Base-by-base conservation (phyloP, 2,113 vertebrate species). In the Perca flavescens region DNA sequence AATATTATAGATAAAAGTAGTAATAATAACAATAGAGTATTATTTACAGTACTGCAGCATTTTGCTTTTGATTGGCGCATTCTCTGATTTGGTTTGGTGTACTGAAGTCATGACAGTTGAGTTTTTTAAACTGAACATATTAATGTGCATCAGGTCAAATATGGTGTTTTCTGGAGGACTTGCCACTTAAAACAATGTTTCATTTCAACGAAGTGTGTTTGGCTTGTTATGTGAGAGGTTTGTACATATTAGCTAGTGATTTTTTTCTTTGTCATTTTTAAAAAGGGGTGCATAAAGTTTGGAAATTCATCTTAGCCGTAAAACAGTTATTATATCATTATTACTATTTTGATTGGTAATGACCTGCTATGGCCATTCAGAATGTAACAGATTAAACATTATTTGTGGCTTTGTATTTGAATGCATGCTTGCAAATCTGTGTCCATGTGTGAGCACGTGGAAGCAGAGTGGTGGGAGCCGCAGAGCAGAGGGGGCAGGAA, bases 401-500 rank as follows among this genome's bases (percentile, higher is more conserved):
- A 25, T 28, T n/a, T 57, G 5, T 28, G 56, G 17, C 15, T 31
- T 31, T 50, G 46, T 46, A 12, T 66, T 28, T 47, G 2, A 67
- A 31, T 67, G 16, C 47, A 28, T 47, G 13, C 66, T 21, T 13
- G 3, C 15, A 50, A 16, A n/a, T 43, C 21, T 40, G 12, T 22
- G 15, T 28, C 19, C 4, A 17, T 34, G 49, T 69, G 47, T 69
- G 47, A 68, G 12, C 17, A 15, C 8, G n/a, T n/a, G 19, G 17
- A 21, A n/a, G 40, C 63, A 16, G 15, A 11, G 22, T 53, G 81
- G 25, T 85, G 61, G 71, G 83, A 90, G 86, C 61, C 7, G 14
- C 46, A 3, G 64, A 81, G 77, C 82, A 67, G 5, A 86, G 68
- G 63, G 83, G 68, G 46, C 84, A 85, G 86, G 94, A 95, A 94